Percentiles rank a stretch among this genome's conserved stretches.
These are phyloP conservation scores for Lochmaea capreae DNA, from an alignment of 2,888 invertebrate species.

Conservation along the genomic window DNA sequence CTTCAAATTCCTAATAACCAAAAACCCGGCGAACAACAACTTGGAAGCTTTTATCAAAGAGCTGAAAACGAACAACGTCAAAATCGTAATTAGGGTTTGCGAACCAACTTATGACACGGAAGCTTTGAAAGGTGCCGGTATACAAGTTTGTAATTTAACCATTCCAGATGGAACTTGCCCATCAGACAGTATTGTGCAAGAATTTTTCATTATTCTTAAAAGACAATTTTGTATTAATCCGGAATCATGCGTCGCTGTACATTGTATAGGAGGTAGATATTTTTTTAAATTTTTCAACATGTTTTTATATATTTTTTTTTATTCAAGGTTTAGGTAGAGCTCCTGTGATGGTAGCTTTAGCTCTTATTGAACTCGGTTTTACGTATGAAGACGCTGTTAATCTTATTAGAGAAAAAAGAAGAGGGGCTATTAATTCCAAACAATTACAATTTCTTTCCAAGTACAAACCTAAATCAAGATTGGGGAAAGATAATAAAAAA, in stretches of 20 bases:
- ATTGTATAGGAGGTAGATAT: slow-evolving; percentile 47
- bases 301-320: background rate
- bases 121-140: slow-evolving; percentile 47
- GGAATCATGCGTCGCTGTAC: slow-evolving; percentile 49
- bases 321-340: slow-evolving; percentile 50
- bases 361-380: slow-evolving; percentile 49
- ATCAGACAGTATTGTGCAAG: slow-evolving; percentile 46
- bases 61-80: slow-evolving; percentile 48
- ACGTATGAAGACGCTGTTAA: slow-evolving; percentile 52
- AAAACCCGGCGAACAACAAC: slow-evolving; percentile 47
- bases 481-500: slow-evolving; percentile 45
- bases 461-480: slow-evolving; percentile 47
- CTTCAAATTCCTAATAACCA: slow-evolving; percentile 51
- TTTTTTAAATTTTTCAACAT: background rate
- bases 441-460: slow-evolving; percentile 50
- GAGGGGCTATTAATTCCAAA: slow-evolving; percentile 50
- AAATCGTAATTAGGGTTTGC: slow-evolving; percentile 50
- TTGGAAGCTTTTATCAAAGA: slow-evolving; percentile 50
- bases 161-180: slow-evolving; percentile 50
- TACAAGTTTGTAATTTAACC: slow-evolving; percentile 48
- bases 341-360: slow-evolving; percentile 50
- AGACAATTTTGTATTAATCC: slow-evolving; percentile 45
- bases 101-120: slow-evolving; percentile 49
- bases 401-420: slow-evolving; percentile 46
- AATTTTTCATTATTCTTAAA: slow-evolving; percentile 47